Base-by-base conservation (phyloP, 1,140 invertebrate genomes). In the Scaptomyza montana region DNA sequence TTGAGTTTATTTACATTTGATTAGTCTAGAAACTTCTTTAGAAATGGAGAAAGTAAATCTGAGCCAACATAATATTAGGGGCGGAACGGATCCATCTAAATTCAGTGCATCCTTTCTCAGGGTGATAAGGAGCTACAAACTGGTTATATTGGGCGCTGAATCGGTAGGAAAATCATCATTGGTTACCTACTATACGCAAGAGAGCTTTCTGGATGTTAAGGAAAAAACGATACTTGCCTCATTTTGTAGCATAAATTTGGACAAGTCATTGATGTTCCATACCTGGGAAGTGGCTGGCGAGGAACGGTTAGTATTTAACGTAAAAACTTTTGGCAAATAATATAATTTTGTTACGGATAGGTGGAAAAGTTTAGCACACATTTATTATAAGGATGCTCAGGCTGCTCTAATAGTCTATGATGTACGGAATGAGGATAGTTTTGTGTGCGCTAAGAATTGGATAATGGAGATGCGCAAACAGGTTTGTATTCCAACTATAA, bases 331-430 rank as follows among this genome's bases (percentile, higher is more conserved):
- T 16, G 12, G 2, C 4, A 7, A 13, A 5, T 36, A 1, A 43
- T 6, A n/a, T 9, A 6, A 13, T 36, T 6, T 3, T 41, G 5
- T 8, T 36, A 19, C 2, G 13, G 8, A 2, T n/a, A 71, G 68
- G 10, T 71, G 68, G 68, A 30, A 59, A 0, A 6, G 47, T 2
- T 39, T 65, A 3, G 68, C 61, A 0, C 19, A 5, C 5, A 3
- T 53, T 6, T 71, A 66, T 46, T 71, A 71, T 30, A 59, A 41
- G 10, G 47, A 28, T 46, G 62, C 69, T 3, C 39, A 71, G n/a
- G 69, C 62, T 0, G 69, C 62, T n/a, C 49, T 66, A 0, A 13
- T 72, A 2, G 62, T 72, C 13, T 72, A 53, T 10, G 55, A 72
- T 51, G 47, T 72, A 1, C 16, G 13, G 10, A 16, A 66, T 41